Conservation (phyloP, 1,140 invertebrate genomes). For the Anastrepha ludens region DNA sequence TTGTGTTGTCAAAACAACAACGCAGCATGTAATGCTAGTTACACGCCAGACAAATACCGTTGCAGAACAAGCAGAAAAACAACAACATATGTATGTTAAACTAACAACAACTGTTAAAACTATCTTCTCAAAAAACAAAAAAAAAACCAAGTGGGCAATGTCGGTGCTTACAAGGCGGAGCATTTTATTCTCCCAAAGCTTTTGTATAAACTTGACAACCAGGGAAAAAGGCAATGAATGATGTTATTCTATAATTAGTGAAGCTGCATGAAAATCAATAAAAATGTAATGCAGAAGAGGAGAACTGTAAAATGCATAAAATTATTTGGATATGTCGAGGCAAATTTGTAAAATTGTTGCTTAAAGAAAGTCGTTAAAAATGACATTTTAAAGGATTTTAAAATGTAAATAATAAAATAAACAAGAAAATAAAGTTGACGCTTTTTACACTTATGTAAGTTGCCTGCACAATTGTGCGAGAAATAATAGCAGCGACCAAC, state of each 20-base stretch:
- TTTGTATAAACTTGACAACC: not conserved
- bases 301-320: no score
- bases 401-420: not conserved
- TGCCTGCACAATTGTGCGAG: no score
- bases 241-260: not conserved
- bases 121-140: no score
- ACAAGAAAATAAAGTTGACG: not conserved
- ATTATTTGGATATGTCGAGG: no score
- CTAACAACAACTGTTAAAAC: slow-evolving; percentile 12
- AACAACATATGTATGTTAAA: slow-evolving; percentile 30
- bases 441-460: no score
- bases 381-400: not conserved
- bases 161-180: not conserved
- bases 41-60: not conserved
- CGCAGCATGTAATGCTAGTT: not conserved
- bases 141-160: not conserved
- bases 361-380: no score
- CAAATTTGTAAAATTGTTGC: no score
- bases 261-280: not conserved
- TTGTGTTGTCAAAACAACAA: slow-evolving; percentile 7
- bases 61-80: not conserved
- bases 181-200: not conserved
- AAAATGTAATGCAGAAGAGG: not conserved
- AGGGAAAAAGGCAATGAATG: not conserved
- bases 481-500: no score